Percentiles rank a stretch among this genome's conserved stretches.
phyloP scores from a whole-genome alignment of 2,797 vertebrate species.

The Notoglanidium macrostoma region DNA sequence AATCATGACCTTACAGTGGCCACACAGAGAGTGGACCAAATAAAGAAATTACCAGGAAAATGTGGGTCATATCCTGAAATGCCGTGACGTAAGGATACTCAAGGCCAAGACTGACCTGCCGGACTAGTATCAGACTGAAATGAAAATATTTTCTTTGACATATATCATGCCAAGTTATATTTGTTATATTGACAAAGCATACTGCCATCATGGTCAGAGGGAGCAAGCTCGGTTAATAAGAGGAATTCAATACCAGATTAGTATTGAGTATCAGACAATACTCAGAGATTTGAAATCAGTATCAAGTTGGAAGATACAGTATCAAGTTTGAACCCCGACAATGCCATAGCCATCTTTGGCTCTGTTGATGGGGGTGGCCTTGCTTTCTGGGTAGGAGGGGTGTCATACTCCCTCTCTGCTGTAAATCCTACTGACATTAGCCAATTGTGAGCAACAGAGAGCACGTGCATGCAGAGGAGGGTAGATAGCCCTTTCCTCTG shows the following conservation, averaged over 20 bases:
- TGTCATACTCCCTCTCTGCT: no score
- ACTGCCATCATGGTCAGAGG: neutral
- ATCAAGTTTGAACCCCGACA: neutral
- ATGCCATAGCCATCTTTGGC: neutral
- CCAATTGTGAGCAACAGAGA: neutral
- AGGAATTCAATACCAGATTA: neutral
- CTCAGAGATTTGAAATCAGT: neutral
- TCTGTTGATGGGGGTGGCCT: neutral
- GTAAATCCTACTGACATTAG: neutral
- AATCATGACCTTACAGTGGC: constrained; percentile 33
- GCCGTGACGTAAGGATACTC: no score
- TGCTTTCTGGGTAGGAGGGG: neutral
- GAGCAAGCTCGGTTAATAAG: neutral
- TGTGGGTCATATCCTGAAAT: constrained; percentile 2
- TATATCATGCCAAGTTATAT: neutral
- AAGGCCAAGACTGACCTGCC: neutral
- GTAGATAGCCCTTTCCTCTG: neutral
- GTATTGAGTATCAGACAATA: neutral
- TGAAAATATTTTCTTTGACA: neutral
- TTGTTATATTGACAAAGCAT: neutral
- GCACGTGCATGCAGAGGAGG: neutral
- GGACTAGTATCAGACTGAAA: neutral
- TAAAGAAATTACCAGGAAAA: constrained; percentile 7
- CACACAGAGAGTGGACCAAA: constrained; percentile 29
- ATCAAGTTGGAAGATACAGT: neutral